Percentiles rank a stretch among this genome's conserved stretches.
phyloP scores from a whole-genome alignment of 2,888 invertebrate species.

The Drosophila hamatofila region DNA sequence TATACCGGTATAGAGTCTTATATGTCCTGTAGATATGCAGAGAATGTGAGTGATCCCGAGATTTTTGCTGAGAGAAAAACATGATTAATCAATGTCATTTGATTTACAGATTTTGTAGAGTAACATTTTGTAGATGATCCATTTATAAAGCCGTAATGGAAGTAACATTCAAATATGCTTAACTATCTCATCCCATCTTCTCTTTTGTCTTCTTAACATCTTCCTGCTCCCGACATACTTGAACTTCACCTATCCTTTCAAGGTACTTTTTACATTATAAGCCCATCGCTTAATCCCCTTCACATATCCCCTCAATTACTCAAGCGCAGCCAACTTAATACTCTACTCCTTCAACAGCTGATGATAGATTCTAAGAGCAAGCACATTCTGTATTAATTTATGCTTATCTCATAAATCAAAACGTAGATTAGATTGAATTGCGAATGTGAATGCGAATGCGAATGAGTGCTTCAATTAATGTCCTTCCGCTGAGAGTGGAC shows the following conservation, averaged over 20 bases:
- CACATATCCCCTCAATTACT: neutral
- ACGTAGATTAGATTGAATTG: slow-evolving; percentile 27
- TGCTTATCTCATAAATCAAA: slow-evolving; percentile 26
- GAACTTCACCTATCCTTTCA: neutral
- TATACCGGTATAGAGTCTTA: too few relatives aligned
- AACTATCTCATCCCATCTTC: too few relatives aligned
- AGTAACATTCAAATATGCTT: too few relatives aligned
- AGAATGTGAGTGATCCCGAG: too few relatives aligned
- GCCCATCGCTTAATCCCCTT: neutral
- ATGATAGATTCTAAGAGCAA: slow-evolving; percentile 11
- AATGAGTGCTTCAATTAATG: slow-evolving; percentile 62
- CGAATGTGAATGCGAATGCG: slow-evolving; percentile 19
- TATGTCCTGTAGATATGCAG: too few relatives aligned
- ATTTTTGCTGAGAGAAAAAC: too few relatives aligned
- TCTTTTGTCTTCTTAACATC: too few relatives aligned
- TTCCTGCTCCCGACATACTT: too few relatives aligned
- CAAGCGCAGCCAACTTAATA: neutral
- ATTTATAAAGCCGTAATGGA: too few relatives aligned
- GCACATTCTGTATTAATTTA: slow-evolving; percentile 4
- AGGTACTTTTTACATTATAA: neutral
- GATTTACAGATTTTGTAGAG: too few relatives aligned
- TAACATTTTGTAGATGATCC: too few relatives aligned
- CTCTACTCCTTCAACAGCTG: neutral
- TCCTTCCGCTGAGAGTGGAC: slow-evolving; percentile 66
- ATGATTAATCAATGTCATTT: too few relatives aligned